These are phyloP conservation scores for Lasioglossum malachurum DNA, from an alignment of 2,888 invertebrate genomes.

Conservation along the genomic window DNA sequence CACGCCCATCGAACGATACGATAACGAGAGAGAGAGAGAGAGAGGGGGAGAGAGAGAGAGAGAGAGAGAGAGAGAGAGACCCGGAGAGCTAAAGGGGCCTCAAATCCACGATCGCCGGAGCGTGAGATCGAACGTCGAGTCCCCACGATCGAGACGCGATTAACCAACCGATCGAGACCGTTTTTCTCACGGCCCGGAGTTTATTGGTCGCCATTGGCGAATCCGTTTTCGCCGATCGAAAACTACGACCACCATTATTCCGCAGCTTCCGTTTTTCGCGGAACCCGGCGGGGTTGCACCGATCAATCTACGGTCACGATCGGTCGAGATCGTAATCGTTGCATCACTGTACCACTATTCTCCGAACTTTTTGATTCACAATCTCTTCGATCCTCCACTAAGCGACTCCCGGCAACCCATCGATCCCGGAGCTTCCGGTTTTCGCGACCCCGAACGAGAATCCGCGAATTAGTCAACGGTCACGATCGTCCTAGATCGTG, in stretches of 20 bases:
- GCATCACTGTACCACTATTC: not conserved
- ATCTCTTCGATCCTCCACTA: no score
- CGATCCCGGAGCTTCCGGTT: not conserved
- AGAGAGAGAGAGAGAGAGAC: slow-evolving; percentile 6
- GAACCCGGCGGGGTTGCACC: not conserved
- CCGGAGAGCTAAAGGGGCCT: slow-evolving; percentile 50
- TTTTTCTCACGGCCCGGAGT: slow-evolving; percentile 69
- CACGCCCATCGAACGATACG: slow-evolving; percentile 60
- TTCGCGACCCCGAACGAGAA: not conserved
- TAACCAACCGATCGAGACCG: slow-evolving; percentile 55
- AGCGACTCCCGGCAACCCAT: no score
- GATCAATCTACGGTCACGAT: not conserved
- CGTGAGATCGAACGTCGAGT: slow-evolving; percentile 71
- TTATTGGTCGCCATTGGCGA: slow-evolving; percentile 58
- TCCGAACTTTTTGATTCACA: not conserved
- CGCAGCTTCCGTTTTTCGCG: slow-evolving; percentile 1
- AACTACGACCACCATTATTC: not conserved
- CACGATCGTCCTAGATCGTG: not conserved
- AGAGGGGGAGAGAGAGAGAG: slow-evolving; percentile 7
- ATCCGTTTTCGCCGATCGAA: slow-evolving; percentile 27
- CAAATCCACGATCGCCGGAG: slow-evolving; percentile 68
- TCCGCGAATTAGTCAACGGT: not conserved
- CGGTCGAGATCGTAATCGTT: not conserved
- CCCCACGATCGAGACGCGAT: slow-evolving; percentile 66
- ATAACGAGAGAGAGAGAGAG: slow-evolving; percentile 52